A percentile compares a stretch with the other conserved stretches of the same genome.
These are phyloP conservation scores for Zophobas morio DNA, from an alignment of 1,140 invertebrate species.

Conservation along the genomic window DNA sequence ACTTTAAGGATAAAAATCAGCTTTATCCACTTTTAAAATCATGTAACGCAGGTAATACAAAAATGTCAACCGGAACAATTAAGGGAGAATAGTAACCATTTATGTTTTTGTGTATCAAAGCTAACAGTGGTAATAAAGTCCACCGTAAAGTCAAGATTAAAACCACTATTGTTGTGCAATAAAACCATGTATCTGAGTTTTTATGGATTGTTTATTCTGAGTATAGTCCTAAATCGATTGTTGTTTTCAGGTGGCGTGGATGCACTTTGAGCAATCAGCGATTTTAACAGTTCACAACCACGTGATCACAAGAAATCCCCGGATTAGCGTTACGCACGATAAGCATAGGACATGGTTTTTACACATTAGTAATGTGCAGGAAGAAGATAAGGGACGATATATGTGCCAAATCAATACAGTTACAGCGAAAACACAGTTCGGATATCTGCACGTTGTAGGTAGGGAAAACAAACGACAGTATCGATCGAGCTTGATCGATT, in stretches of 20 bases:
- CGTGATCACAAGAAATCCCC: conserved; percentile 92
- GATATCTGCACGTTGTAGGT: conserved; percentile 95
- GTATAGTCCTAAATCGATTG: background rate
- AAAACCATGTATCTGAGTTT: conserved; percentile 28
- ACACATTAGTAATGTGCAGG: conserved; percentile 91
- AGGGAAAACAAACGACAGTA: conserved; percentile 66
- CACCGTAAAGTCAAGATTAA: conserved; percentile 42
- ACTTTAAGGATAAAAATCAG: no score
- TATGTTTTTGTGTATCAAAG: no score
- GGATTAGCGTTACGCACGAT: conserved; percentile 89
- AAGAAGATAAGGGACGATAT: conserved; percentile 92
- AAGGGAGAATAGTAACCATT: no score
- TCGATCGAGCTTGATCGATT: background rate
- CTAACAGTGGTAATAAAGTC: background rate
- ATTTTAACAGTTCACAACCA: conserved; percentile 93
- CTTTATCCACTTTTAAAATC: no score
- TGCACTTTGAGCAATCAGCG: conserved; percentile 94
- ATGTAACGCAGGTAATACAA: no score
- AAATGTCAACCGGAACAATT: no score
- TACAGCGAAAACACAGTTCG: conserved; percentile 92
- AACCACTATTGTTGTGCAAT: conserved; percentile 41
- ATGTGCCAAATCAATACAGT: conserved; percentile 98
- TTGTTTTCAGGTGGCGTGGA: conserved; percentile 89
- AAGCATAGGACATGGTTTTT: conserved; percentile 91
- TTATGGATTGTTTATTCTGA: conserved; percentile 5